A percentile compares a stretch with the other conserved stretches of the same genome.
Evolutionary conservation across 2,797 vertebrate genomes (phyloP).

Genomic region (Peromyscus attwateri): DNA sequence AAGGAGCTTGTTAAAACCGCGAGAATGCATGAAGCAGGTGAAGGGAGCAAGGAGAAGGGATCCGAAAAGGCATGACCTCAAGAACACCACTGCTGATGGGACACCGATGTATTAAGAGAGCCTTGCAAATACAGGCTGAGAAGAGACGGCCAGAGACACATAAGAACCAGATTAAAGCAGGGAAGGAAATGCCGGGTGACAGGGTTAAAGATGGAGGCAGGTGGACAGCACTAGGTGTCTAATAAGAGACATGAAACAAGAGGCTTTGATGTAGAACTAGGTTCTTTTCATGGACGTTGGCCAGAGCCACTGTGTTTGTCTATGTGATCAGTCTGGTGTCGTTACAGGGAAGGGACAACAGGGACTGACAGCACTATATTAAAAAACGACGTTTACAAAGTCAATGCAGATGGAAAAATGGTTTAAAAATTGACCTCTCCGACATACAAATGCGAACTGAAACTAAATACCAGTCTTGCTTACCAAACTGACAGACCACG

Average conservation of each 20-base stretch:
- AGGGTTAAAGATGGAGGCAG: not conserved
- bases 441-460: constrained; percentile 5
- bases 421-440: not conserved
- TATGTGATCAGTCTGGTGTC: not conserved
- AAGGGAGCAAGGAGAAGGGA: not conserved
- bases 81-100: not conserved
- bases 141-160: not conserved
- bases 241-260: not conserved
- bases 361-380: not conserved
- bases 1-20: not conserved
- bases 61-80: not conserved
- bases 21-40: not conserved
- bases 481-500: not conserved
- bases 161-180: not conserved
- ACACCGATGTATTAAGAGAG: not conserved
- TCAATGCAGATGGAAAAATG: constrained; percentile 2
- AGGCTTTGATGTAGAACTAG: not conserved
- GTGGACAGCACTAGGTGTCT: not conserved
- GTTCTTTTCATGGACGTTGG: not conserved
- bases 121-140: not conserved
- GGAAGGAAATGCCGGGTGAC: not conserved
- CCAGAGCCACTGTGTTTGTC: no score
- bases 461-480: not conserved
- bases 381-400: not conserved
- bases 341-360: not conserved